Percentiles rank a stretch among this genome's conserved stretches.
These are phyloP conservation scores for Orycteropus afer DNA, from an alignment of 2,113 vertebrate species.

Conservation along the genomic window DNA sequence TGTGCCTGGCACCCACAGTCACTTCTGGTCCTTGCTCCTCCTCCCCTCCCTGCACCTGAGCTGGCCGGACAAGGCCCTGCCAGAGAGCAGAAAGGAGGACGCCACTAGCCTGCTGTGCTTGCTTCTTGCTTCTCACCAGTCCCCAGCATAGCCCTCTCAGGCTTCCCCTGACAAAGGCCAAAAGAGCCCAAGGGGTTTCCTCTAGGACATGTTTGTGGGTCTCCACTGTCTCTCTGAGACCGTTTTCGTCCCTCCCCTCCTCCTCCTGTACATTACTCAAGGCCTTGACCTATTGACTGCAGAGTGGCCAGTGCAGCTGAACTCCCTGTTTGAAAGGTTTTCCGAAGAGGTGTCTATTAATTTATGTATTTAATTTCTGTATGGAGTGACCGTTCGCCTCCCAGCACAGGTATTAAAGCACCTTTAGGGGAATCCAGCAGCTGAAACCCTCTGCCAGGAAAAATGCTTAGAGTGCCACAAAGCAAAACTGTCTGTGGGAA, in stretches of 20 bases:
- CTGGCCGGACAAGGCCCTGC: not conserved
- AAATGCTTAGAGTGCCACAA: conserved; percentile 65
- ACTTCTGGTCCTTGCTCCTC: not conserved
- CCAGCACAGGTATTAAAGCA: conserved; percentile 73
- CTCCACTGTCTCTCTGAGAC: not conserved
- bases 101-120: not conserved
- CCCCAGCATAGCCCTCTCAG: not conserved
- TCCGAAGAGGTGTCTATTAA: conserved; percentile 72
- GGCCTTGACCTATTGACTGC: conserved; percentile 73
- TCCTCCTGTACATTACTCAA: conserved; percentile 47
- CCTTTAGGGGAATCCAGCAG: conserved; percentile 69
- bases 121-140: not conserved
- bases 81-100: not conserved
- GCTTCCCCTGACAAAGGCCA: not conserved
- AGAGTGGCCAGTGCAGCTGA: conserved; percentile 53
- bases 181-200: not conserved
- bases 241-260: not conserved
- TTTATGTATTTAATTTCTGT: conserved; percentile 82
- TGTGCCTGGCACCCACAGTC: no score
- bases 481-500: not conserved
- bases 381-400: conserved; percentile 44
- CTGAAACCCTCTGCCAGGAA: conserved; percentile 48
- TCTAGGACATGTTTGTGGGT: not conserved
- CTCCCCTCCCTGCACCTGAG: not conserved
- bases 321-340: conserved; percentile 72